These are phyloP conservation scores for Piprites chloris DNA, from an alignment of 2,113 vertebrate genomes.

Conservation along the genomic window DNA sequence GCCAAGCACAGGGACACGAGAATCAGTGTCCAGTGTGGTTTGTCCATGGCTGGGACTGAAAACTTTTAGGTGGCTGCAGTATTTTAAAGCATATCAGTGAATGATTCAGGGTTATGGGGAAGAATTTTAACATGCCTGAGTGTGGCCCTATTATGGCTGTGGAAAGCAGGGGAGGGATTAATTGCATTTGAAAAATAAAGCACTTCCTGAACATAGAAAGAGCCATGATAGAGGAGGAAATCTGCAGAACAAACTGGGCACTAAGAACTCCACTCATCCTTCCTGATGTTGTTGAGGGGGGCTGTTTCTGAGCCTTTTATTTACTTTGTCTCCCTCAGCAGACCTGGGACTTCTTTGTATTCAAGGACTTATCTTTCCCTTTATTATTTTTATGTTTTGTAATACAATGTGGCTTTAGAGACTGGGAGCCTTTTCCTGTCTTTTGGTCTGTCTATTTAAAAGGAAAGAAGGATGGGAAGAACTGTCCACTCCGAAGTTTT, in stretches of 20 bases:
- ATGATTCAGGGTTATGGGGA: neutral
- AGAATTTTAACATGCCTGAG: neutral
- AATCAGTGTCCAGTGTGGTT: neutral
- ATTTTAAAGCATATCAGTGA: neutral
- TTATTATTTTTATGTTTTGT: neutral
- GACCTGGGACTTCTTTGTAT: neutral
- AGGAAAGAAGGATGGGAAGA: neutral
- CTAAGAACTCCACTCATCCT: neutral
- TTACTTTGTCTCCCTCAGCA: neutral
- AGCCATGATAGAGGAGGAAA: neutral
- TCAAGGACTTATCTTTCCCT: neutral
- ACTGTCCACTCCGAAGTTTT: neutral
- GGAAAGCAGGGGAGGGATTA: neutral
- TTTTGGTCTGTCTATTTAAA: neutral
- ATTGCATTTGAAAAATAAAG: neutral
- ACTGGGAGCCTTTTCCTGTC: neutral
- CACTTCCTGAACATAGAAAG: neutral
- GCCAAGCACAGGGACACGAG: neutral
- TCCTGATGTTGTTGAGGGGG: neutral
- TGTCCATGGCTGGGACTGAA: neutral
- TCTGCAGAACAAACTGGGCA: neutral
- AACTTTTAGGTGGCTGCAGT: neutral
- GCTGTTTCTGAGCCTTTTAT: neutral
- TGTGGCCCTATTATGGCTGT: neutral
- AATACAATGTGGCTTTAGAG: slow-evolving; percentile 12